Evolutionary conservation across 2,113 vertebrate species (phyloP).

Genomic region (Stictonetta naevosa): DNA sequence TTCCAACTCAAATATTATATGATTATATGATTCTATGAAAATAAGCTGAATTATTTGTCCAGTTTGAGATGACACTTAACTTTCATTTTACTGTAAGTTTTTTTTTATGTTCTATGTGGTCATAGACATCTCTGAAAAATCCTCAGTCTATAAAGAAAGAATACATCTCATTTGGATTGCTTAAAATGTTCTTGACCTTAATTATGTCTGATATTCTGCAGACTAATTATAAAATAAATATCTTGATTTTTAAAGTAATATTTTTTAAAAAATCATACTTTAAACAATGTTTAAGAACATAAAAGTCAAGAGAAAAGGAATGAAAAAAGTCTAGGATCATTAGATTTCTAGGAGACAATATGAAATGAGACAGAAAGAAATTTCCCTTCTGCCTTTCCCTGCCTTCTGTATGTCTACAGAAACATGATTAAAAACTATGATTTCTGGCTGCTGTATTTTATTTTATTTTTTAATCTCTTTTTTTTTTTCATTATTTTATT

Average conservation of each 20-base stretch:
- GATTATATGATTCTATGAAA: too few relatives aligned
- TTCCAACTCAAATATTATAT: too few relatives aligned
- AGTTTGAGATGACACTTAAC: background rate
- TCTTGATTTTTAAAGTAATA: background rate
- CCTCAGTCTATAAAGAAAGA: background rate
- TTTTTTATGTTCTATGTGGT: too few relatives aligned
- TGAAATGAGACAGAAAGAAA: background rate
- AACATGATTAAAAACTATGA: background rate
- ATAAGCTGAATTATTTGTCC: background rate
- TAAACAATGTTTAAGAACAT: background rate
- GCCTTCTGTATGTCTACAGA: background rate
- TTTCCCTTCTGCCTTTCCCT: background rate
- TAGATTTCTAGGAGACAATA: background rate
- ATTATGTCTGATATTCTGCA: background rate
- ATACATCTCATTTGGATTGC: background rate
- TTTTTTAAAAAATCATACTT: background rate
- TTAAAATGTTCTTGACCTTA: background rate
- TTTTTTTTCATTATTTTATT: background rate
- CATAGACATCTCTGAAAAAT: background rate
- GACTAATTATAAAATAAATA: background rate
- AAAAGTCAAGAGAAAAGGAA: background rate
- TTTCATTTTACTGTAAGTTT: background rate
- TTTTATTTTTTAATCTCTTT: background rate
- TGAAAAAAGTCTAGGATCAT: background rate
- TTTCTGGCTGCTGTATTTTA: background rate